Evolutionary conservation across 2,888 invertebrate genomes (phyloP), one percentile per base, ranked within the genome.

Genomic region (Andrena fulva): DNA sequence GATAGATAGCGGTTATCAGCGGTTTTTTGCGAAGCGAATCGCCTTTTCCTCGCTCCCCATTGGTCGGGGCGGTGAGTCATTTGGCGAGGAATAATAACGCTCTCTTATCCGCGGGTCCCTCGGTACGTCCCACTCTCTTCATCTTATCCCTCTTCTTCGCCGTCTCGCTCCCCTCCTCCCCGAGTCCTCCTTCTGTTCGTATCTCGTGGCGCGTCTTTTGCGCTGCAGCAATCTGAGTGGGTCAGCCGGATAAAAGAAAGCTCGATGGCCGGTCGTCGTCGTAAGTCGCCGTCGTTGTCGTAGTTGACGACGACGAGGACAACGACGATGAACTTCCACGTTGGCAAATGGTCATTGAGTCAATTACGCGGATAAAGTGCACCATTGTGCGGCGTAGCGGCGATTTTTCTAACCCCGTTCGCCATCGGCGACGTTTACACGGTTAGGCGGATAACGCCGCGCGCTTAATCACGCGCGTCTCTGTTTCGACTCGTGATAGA

Each of bases 341-440:
- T 87, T 86, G 88, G 89, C 91, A 91, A 92, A 92, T 91, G 92
- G 89, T 91, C 92, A 92, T 92, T 92, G 91, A 92, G 91, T 92
- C 93, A 93, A 93, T 93, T 93, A 93, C 90, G 89, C 90, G 90
- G 90, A 91, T 92, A 92, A 92, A 92, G 92, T 91, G 91, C 87
- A 90, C 91, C 92, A 93, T 92, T 92, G 92, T 92, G 87, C 86
- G 89, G 85, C 87, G 90, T 89, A 90, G 90, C 90, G 88, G 87
- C 90, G 87, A 92, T 92, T 92, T 93, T 92, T 92, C 91, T 91
- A 92, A 90, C 90, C 91, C 91, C 89, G 86, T 91, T 92, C 84
- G 70, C 82, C 84, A 77, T 81, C 82, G 76, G 68, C 76, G 69
- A 80, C 80, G 82, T 79, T 85, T 75, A 81, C 85, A 78, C 81